Evolutionary conservation across 2,888 invertebrate genomes (phyloP).

Genomic region (Tolmerus cingulatus): DNA sequence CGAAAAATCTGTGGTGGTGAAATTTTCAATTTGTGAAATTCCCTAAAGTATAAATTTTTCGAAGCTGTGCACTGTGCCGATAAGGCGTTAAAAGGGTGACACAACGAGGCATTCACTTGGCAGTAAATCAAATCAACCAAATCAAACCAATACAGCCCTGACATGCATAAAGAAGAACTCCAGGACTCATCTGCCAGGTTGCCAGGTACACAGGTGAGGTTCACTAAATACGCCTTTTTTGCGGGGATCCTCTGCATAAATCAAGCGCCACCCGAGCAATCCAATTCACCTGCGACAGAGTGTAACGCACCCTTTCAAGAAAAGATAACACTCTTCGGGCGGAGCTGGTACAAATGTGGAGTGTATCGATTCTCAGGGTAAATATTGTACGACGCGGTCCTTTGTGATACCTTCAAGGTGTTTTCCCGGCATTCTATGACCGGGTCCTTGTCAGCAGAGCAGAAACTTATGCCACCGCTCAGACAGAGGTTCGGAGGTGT

Average conservation of each 20-base stretch:
- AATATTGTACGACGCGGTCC: not conserved
- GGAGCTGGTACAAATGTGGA: not conserved
- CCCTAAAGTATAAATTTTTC: not conserved
- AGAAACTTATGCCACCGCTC: not conserved
- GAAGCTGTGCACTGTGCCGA: not conserved
- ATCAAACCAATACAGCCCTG: not conserved
- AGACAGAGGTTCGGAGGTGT: not conserved
- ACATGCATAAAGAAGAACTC: not conserved
- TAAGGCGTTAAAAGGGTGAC: not conserved
- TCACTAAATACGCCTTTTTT: not conserved
- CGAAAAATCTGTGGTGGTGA: not conserved
- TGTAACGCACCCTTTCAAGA: not conserved
- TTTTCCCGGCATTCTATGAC: not conserved
- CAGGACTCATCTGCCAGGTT: not conserved
- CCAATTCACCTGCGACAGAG: not conserved
- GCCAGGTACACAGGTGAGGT: not conserved
- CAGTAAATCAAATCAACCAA: not conserved
- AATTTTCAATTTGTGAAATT: not conserved
- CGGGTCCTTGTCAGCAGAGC: not conserved
- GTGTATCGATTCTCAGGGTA: not conserved
- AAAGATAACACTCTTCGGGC: not conserved
- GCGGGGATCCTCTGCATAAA: not conserved
- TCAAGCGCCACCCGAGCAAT: not conserved
- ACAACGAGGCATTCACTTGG: not conserved
- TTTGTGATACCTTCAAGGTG: not conserved